phyloP scores from a whole-genome alignment of 2,888 invertebrate species.

The Troides aeacus region DNA sequence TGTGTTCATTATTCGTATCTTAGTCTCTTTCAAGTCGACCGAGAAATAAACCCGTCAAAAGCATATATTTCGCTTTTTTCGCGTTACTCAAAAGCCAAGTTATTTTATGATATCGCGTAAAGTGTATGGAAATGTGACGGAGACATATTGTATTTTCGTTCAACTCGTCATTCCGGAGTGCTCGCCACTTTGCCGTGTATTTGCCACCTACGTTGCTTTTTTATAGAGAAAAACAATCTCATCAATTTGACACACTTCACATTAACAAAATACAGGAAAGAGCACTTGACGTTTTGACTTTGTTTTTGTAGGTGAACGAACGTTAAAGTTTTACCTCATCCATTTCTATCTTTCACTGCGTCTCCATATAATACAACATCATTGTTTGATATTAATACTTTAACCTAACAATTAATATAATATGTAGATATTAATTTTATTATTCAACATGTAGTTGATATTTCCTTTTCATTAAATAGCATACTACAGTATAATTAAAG shows the following conservation, averaged over 20 bases:
- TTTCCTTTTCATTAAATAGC: too few relatives aligned
- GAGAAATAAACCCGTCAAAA: constrained; percentile 12
- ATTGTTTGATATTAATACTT: too few relatives aligned
- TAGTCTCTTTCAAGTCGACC: not conserved
- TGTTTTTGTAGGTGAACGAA: not conserved
- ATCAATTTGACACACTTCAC: constrained; percentile 58
- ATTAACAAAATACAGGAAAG: constrained; percentile 4
- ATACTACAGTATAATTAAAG: too few relatives aligned
- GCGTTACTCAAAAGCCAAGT: constrained; percentile 18
- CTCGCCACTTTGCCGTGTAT: constrained; percentile 60
- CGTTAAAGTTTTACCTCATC: not conserved
- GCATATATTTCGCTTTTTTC: constrained; percentile 2
- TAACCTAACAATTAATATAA: too few relatives aligned
- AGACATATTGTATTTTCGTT: constrained; percentile 66
- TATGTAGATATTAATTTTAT: too few relatives aligned
- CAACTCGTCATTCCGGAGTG: constrained; percentile 53
- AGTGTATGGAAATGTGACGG: constrained; percentile 74
- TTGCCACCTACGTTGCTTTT: constrained; percentile 52
- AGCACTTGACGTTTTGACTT: not conserved
- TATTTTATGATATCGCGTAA: constrained; percentile 10
- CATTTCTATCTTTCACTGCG: not conserved
- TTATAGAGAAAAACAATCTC: constrained; percentile 64
- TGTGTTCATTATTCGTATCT: not conserved
- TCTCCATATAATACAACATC: too few relatives aligned
- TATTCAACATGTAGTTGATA: too few relatives aligned